A percentile compares a stretch with the other conserved stretches of the same genome.
These are phyloP conservation scores for Coluber constrictor DNA, from an alignment of 2,797 vertebrate species.

Conservation along the genomic window DNA sequence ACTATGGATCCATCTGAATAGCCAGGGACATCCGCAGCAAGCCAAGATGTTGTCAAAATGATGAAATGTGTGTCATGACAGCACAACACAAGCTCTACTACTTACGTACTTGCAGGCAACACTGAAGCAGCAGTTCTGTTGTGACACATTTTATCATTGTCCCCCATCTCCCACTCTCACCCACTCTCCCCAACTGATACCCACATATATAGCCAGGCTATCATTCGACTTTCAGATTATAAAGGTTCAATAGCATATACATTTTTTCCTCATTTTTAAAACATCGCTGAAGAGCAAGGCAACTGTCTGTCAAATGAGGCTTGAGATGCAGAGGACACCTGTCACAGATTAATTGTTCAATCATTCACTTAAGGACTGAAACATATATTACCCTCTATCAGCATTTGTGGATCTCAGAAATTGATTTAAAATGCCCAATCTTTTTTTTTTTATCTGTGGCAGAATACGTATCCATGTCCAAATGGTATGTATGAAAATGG, in stretches of 20 bases:
- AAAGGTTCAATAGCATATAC: background rate
- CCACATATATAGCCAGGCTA: background rate
- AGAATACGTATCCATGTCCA: too few relatives aligned
- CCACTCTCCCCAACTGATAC: background rate
- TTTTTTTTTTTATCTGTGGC: background rate
- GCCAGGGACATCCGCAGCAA: background rate
- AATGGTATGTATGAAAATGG: background rate
- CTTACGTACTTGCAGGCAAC: background rate
- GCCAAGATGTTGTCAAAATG: background rate
- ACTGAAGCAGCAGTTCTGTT: background rate
- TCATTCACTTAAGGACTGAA: background rate
- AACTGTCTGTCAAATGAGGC: background rate
- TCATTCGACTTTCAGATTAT: background rate
- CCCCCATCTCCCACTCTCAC: background rate
- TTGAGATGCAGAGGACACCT: background rate
- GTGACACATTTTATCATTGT: background rate
- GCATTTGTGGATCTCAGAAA: background rate
- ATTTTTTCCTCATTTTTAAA: background rate
- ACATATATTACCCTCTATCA: background rate
- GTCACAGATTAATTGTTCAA: background rate
- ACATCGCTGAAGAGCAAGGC: background rate
- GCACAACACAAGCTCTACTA: background rate
- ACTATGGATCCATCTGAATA: background rate
- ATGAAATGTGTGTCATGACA: background rate
- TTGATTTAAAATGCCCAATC: background rate